A percentile compares a stretch with the other conserved stretches of the same genome.
Conservation (phyloP, 1,140 invertebrate species). For the Pseudomyrmex concolor region DNA sequence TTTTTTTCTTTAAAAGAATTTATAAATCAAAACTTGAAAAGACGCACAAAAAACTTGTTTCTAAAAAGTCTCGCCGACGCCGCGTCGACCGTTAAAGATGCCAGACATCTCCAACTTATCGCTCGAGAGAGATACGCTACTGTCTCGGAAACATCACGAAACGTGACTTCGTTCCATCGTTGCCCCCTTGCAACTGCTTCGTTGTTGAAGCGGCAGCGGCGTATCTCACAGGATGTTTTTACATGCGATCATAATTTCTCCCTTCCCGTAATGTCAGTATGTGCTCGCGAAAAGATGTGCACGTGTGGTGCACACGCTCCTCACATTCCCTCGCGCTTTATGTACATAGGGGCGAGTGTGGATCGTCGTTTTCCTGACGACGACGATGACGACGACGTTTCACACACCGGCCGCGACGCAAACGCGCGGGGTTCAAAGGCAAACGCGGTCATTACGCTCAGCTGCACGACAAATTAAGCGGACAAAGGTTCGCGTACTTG, state of each 20-base stretch:
- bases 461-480: slow-evolving; percentile 67
- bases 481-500: slow-evolving; percentile 61
- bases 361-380: slow-evolving; percentile 10
- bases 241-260: slow-evolving; percentile 20
- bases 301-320: background rate
- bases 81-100: too few species aligned
- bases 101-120: background rate
- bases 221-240: slow-evolving; percentile 36
- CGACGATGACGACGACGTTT: slow-evolving; percentile 36
- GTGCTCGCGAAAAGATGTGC: background rate
- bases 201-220: background rate
- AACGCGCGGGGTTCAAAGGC: slow-evolving; percentile 55
- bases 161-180: background rate
- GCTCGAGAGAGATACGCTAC: background rate
- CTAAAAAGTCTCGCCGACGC: too few species aligned
- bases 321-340: background rate
- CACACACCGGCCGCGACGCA: slow-evolving; percentile 36
- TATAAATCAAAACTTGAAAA: too few species aligned
- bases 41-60: too few species aligned
- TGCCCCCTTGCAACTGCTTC: too few species aligned
- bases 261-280: background rate
- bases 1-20: too few species aligned
- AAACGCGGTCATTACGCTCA: slow-evolving; percentile 55
- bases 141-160: too few species aligned
- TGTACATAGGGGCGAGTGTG: background rate